Evolutionary conservation across 2,797 vertebrate species (phyloP).

Genomic region (Girardinus metallicus): DNA sequence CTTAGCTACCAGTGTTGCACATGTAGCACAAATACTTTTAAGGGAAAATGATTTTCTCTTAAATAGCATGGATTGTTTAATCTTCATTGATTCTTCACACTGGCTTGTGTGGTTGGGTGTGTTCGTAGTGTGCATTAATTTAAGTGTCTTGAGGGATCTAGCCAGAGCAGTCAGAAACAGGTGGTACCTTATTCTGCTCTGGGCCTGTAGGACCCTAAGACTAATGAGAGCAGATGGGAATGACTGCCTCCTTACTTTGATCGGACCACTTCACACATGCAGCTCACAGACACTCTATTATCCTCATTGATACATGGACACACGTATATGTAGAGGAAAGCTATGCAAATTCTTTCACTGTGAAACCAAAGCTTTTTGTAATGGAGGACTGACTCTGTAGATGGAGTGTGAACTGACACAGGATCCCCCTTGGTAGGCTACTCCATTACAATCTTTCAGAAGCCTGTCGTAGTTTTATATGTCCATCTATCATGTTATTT

Average conservation of each 20-base stretch:
- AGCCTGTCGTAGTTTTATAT: slow-evolving; percentile 64
- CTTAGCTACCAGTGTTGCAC: background rate
- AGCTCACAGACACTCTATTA: slow-evolving; percentile 5
- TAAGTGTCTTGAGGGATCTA: slow-evolving; percentile 23
- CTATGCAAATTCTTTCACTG: slow-evolving; percentile 27
- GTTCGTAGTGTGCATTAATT: background rate
- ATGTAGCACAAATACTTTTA: background rate
- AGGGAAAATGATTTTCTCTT: background rate
- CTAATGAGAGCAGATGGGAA: slow-evolving; percentile 80
- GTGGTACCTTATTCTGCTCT: slow-evolving; percentile 27
- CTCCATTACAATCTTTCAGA: slow-evolving; percentile 73
- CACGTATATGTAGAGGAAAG: slow-evolving; percentile 24
- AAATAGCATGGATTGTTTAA: background rate
- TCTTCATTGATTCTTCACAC: background rate
- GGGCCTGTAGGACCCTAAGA: slow-evolving; percentile 39
- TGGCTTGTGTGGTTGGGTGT: background rate
- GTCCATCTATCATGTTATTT: slow-evolving; percentile 73
- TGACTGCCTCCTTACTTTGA: slow-evolving; percentile 68
- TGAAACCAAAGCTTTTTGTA: slow-evolving; percentile 63
- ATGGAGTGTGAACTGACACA: slow-evolving; percentile 70
- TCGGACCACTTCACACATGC: slow-evolving; percentile 43
- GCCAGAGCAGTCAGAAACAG: slow-evolving; percentile 47
- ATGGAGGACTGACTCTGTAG: slow-evolving; percentile 56
- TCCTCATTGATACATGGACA: slow-evolving; percentile 20
- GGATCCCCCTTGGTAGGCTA: slow-evolving; percentile 66